These are phyloP conservation scores for Pogonocherus hispidulus DNA, from an alignment of 2,888 invertebrate genomes.

Conservation along the genomic window DNA sequence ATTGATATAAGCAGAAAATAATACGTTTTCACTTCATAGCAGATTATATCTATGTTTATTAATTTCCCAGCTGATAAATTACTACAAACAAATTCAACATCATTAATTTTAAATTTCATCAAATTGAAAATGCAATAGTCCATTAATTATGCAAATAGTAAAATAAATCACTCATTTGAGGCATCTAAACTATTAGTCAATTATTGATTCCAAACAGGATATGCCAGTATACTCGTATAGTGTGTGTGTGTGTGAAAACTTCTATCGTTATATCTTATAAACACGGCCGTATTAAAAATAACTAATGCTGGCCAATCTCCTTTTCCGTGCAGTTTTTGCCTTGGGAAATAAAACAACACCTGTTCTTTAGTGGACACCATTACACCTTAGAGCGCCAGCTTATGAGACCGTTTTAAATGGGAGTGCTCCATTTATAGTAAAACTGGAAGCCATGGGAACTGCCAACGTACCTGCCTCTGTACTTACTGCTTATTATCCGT, in stretches of 20 bases:
- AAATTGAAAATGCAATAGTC: too few species aligned
- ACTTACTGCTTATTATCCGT: slow-evolving; percentile 27
- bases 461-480: slow-evolving; percentile 4
- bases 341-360: slow-evolving; percentile 38
- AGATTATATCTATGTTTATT: too few species aligned
- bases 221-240: too few species aligned
- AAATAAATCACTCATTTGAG: background rate
- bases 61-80: too few species aligned
- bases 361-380: slow-evolving; percentile 34
- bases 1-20: too few species aligned
- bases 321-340: slow-evolving; percentile 34
- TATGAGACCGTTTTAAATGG: slow-evolving; percentile 21
- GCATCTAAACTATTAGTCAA: background rate
- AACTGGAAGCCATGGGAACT: slow-evolving; percentile 53
- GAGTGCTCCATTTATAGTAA: slow-evolving; percentile 51
- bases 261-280: slow-evolving; percentile 26
- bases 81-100: too few species aligned
- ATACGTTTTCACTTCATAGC: too few species aligned
- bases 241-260: slow-evolving; percentile 34
- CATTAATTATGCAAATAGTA: background rate
- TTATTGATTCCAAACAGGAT: slow-evolving; percentile 37
- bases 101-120: too few species aligned
- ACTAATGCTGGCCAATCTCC: slow-evolving; percentile 20
- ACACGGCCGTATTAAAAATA: slow-evolving; percentile 31
- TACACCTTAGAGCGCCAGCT: slow-evolving; percentile 28